Conservation (phyloP, 2,113 vertebrate species). For the Mesembrinibis cayennensis region DNA sequence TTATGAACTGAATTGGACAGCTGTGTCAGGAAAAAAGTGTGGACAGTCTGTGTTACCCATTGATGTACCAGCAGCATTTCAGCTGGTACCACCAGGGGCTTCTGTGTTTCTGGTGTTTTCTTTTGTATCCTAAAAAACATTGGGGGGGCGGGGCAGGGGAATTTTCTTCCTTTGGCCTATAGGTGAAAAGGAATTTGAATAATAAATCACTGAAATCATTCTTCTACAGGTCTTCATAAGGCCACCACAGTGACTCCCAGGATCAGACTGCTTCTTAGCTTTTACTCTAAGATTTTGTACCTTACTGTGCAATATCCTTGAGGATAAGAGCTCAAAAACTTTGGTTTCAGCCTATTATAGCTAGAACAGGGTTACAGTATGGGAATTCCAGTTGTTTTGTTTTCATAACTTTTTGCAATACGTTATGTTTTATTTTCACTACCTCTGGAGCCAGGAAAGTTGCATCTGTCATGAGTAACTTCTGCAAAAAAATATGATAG, state of each 20-base stretch:
- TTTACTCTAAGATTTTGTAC: not conserved
- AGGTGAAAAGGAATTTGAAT: not conserved
- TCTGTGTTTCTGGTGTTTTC: not conserved
- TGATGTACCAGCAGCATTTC: not conserved
- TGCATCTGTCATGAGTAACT: constrained; percentile 34
- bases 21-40: not conserved
- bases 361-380: not conserved
- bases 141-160: rapidly evolving
- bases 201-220: not conserved
- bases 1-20: not conserved
- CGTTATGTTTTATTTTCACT: constrained; percentile 15
- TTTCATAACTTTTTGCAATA: constrained; percentile 2
- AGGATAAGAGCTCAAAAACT: not conserved
- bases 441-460: constrained; percentile 24
- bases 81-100: not conserved
- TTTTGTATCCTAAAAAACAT: not conserved
- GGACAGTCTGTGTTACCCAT: not conserved
- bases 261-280: not conserved
- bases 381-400: constrained; percentile 27
- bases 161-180: not conserved
- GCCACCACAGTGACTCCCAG: not conserved
- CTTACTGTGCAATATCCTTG: not conserved
- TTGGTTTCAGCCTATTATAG: not conserved
- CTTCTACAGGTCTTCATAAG: not conserved
- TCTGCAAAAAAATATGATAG: constrained; percentile 23